Conservation (phyloP, 1,140 invertebrate species). For the Sipha flava region DNA sequence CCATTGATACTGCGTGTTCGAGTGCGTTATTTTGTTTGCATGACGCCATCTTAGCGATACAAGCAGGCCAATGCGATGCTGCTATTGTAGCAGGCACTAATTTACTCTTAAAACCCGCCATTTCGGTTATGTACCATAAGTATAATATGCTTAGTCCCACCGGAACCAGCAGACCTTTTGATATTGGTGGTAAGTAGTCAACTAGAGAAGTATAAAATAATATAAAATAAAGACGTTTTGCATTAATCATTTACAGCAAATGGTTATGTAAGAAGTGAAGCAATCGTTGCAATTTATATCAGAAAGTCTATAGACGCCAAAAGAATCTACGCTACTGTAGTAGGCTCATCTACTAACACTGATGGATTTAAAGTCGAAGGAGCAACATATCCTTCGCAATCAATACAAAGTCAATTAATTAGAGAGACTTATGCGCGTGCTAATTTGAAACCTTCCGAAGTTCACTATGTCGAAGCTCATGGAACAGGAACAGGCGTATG, state of each 20-base stretch:
- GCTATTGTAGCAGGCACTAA: constrained; percentile 56
- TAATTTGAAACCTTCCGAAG: constrained; percentile 50
- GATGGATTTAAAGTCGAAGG: constrained; percentile 53
- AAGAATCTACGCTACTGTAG: constrained; percentile 52
- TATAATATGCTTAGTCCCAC: constrained; percentile 21
- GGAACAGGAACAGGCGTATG: constrained; percentile 44
- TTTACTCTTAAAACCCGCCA: constrained; percentile 51
- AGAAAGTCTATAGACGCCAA: constrained; percentile 50
- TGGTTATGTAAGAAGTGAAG: constrained; percentile 58
- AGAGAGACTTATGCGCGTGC: constrained; percentile 35
- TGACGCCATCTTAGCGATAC: constrained; percentile 49
- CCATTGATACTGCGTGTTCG: constrained; percentile 35
- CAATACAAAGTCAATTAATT: constrained; percentile 18
- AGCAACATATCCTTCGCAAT: neutral
- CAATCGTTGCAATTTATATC: constrained; percentile 50
- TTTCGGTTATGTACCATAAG: constrained; percentile 46
- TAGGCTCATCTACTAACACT: constrained; percentile 50
- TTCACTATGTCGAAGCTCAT: constrained; percentile 40
- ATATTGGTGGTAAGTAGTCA: constrained; percentile 1
- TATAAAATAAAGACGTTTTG: too few species aligned
- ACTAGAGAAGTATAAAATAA: neutral
- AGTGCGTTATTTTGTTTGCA: constrained; percentile 29
- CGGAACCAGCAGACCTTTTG: constrained; percentile 28
- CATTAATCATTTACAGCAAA: constrained; percentile 43
- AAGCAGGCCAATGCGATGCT: constrained; percentile 52